Evolutionary conservation across 2,113 vertebrate species (phyloP).

Genomic region (Butorides virescens): DNA sequence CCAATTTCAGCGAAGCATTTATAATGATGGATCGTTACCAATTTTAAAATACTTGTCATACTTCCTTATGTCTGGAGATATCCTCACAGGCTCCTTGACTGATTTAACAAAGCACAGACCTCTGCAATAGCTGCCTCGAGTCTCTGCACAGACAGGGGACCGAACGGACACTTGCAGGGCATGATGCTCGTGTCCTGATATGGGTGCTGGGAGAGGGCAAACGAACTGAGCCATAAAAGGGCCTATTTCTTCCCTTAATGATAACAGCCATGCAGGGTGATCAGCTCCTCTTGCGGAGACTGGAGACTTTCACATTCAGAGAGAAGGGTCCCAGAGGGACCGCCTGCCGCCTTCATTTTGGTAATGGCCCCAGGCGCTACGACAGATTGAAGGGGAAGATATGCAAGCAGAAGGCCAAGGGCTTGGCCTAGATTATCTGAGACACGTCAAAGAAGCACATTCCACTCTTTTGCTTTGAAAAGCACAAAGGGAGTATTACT

Average conservation of each 20-base stretch:
- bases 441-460: not conserved
- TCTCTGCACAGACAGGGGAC: not conserved
- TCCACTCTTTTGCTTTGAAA: not conserved
- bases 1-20: not conserved
- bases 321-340: not conserved
- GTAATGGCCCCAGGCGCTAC: not conserved
- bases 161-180: not conserved
- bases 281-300: accelerated
- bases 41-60: conserved; percentile 27
- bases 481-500: not conserved
- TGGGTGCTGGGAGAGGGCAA: not conserved
- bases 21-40: not conserved
- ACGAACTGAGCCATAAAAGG: not conserved
- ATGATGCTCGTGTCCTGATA: accelerated
- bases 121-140: not conserved
- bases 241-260: not conserved
- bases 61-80: not conserved
- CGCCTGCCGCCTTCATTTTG: not conserved
- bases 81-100: not conserved
- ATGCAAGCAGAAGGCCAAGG: not conserved
- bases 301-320: not conserved
- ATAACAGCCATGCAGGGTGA: not conserved
- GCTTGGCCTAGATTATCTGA: not conserved
- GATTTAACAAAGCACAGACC: conserved; percentile 6
- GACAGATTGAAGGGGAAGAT: not conserved